Base-by-base conservation (phyloP, 1,140 invertebrate species). In the Elysia chlorotica region DNA sequence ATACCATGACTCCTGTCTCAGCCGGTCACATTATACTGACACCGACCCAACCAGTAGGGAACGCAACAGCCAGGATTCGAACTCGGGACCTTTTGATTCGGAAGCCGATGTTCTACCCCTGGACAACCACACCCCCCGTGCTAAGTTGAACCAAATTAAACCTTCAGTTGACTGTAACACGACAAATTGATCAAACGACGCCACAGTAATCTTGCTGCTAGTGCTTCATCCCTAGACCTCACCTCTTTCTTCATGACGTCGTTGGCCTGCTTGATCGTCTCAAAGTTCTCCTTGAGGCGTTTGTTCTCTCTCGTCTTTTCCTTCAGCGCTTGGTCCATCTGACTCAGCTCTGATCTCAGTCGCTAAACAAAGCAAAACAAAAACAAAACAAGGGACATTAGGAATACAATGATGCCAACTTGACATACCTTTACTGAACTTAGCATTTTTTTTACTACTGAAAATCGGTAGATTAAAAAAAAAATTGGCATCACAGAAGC, bases 21-120 rank as follows among this genome's bases (percentile, higher is more conserved):
- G n/a, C n/a, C n/a, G n/a, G n/a, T n/a, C n/a, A n/a, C n/a, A n/a
- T n/a, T n/a, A n/a, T n/a, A 99, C 99, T 83, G 96, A 99, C 90
- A 96, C 98, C 91, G 99, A 99, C 89, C 97, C 97, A n/a, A 99
- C 99, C 87, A 97, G 97, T 66, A 99, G 99, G 91, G 97, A 96
- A 76, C 99, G 99, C 89, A 90, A 97, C 80, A 96, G 98, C 86
- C 41, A 10, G 41, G 41, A 48, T 48, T 48, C 41, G 41, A 48
- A 48, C 41, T n/a, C n/a, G 41, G 41, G n/a, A 48, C 41, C 41
- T 48, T 48, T 48, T 10, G n/a, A 48, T 48, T 10, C 10, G 41
- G n/a, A n/a, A n/a, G 10, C 10, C 10, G n/a, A 10, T 14, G 10
- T n/a, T 48, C n/a, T 14, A 48, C 41, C 41, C n/a, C 41, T 48